A percentile compares a stretch with the other conserved stretches of the same genome.
Evolutionary conservation across 1,140 invertebrate species (phyloP).

Genomic region (Leptonema lineaticorne): DNA sequence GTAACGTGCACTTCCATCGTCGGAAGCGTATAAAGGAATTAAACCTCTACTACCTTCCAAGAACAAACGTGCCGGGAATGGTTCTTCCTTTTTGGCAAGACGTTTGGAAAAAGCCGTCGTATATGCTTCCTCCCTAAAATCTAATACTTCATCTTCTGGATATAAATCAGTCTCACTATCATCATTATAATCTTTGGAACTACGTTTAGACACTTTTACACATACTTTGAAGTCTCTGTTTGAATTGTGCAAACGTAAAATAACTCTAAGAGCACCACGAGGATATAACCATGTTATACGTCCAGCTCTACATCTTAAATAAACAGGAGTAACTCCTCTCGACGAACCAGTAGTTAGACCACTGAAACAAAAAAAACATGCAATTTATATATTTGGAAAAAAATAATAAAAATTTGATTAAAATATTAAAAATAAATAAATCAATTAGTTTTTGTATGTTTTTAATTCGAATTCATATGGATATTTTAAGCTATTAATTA

Average conservation of each 20-base stretch:
- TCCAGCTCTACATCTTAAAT: constrained; percentile 73
- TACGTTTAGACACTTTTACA: constrained; percentile 58
- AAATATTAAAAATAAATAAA: too few relatives aligned
- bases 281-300: constrained; percentile 73
- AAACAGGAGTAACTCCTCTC: constrained; percentile 73
- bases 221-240: constrained; percentile 70
- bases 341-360: constrained; percentile 53
- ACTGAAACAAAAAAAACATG: constrained; percentile 50
- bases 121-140: constrained; percentile 37
- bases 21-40: constrained; percentile 63
- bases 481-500: too few relatives aligned
- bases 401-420: too few relatives aligned
- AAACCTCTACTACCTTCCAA: constrained; percentile 67
- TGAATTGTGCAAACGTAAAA: constrained; percentile 62
- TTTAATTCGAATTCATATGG: too few relatives aligned
- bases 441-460: too few relatives aligned
- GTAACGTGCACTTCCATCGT: constrained; percentile 60
- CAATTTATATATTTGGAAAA: background rate
- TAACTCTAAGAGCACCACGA: constrained; percentile 68
- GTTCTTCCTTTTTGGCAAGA: constrained; percentile 34
- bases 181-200: constrained; percentile 42
- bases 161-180: constrained; percentile 40
- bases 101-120: constrained; percentile 4
- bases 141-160: constrained; percentile 36
- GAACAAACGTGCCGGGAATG: constrained; percentile 66